Percentiles rank a stretch among this genome's conserved stretches.
Conservation (phyloP, 2,113 vertebrate genomes). For the Spea bombifrons region DNA sequence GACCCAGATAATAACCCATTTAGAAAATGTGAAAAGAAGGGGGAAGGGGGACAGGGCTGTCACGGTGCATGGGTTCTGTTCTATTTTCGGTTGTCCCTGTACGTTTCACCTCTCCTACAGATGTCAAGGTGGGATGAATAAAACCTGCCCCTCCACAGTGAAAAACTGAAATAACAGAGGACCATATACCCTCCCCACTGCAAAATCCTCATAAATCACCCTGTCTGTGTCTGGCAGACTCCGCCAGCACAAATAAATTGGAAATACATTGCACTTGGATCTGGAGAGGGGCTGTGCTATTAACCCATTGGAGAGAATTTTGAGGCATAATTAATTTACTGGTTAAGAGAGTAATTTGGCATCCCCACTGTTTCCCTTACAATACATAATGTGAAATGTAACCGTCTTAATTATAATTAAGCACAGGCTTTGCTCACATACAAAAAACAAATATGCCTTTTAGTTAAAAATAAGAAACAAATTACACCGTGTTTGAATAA, state of each 20-base stretch:
- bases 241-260: slow-evolving; percentile 36
- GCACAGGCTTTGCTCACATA: not conserved
- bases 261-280: slow-evolving; percentile 30
- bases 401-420: slow-evolving; percentile 26
- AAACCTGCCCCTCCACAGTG: slow-evolving; percentile 2
- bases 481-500: too few relatives aligned
- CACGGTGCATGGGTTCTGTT: not conserved
- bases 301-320: not conserved
- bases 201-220: slow-evolving; percentile 43
- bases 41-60: not conserved
- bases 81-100: slow-evolving; percentile 25
- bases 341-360: slow-evolving; percentile 13
- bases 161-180: slow-evolving; percentile 33
- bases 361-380: slow-evolving; percentile 3
- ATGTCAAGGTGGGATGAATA: slow-evolving; percentile 43
- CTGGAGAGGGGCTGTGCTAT: not conserved
- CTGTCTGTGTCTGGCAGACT: slow-evolving; percentile 29
- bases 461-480: too few relatives aligned
- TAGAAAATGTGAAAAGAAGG: not conserved
- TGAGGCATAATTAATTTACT: slow-evolving; percentile 3
- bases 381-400: not conserved
- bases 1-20: not conserved
- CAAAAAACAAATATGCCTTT: too few relatives aligned
- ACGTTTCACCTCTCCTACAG: slow-evolving; percentile 13
- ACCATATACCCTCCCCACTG: slow-evolving; percentile 1